These are phyloP conservation scores for Cotesia vestalis DNA, from an alignment of 1,140 invertebrate species.

Conservation along the genomic window DNA sequence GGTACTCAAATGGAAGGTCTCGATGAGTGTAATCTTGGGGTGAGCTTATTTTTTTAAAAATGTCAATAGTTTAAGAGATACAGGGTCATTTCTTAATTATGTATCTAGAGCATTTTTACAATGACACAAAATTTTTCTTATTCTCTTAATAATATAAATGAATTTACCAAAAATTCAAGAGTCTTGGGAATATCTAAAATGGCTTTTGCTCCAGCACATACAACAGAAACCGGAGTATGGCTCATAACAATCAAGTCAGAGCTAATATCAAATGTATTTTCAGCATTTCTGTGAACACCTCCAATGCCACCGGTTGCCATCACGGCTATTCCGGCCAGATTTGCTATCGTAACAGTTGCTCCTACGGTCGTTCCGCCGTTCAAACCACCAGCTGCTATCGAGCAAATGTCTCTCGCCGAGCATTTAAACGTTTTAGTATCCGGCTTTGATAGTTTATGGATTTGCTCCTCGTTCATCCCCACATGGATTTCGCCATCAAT, in stretches of 20 bases:
- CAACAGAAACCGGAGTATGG: constrained; percentile 84
- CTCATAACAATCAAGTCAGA: constrained; percentile 94
- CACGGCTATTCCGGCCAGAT: constrained; percentile 83
- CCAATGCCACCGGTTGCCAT: constrained; percentile 94
- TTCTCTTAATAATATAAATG: no score
- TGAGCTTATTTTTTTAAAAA: no score
- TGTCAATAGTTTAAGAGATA: no score
- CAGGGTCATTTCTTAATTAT: no score
- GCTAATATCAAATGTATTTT: constrained; percentile 90
- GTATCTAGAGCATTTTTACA: no score
- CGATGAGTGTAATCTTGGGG: no score
- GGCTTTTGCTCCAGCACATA: constrained; percentile 96
- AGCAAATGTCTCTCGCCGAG: constrained; percentile 87
- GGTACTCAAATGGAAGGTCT: no score
- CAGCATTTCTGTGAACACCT: constrained; percentile 91
- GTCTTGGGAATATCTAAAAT: constrained; percentile 96
- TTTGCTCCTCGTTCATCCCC: constrained; percentile 74
- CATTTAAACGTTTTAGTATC: constrained; percentile 61
- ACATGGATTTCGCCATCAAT: constrained; percentile 85
- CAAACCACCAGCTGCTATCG: constrained; percentile 73
- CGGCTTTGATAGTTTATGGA: constrained; percentile 68
- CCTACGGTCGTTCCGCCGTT: constrained; percentile 97
- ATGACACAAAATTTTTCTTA: no score
- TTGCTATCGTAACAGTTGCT: constrained; percentile 88
- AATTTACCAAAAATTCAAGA: constrained; percentile 86